Percentiles rank a stretch among this genome's conserved stretches.
These are phyloP conservation scores for Meandrusa payeni DNA, from an alignment of 2,888 invertebrate species.

Conservation along the genomic window DNA sequence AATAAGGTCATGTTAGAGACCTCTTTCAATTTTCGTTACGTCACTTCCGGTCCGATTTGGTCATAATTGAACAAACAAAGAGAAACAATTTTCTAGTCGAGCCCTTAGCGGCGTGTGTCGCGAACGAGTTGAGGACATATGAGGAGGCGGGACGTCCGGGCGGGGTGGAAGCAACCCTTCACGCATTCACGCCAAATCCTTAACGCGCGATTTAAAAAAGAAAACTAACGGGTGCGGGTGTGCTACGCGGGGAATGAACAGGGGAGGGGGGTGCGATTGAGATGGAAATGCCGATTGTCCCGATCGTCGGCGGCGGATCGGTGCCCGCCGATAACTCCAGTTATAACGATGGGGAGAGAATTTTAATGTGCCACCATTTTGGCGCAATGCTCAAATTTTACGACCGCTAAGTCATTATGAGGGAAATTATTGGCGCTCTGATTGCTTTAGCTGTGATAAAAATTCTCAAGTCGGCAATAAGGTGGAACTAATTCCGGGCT, in stretches of 20 bases:
- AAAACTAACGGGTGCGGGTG: conserved; percentile 68
- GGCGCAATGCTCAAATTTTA: conserved; percentile 81
- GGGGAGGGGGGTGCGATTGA: conserved; percentile 60
- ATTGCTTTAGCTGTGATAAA: conserved; percentile 80
- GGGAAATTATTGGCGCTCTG: conserved; percentile 80
- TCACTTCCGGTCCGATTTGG: no score
- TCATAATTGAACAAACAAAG: conserved; percentile 2
- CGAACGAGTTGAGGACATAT: conserved; percentile 57
- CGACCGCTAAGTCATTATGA: conserved; percentile 78
- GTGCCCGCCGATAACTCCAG: conserved; percentile 70
- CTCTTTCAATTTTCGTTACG: conserved; percentile 4
- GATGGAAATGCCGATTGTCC: conserved; percentile 77
- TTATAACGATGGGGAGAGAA: conserved; percentile 80
- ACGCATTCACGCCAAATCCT: conserved; percentile 76
- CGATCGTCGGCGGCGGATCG: conserved; percentile 52
- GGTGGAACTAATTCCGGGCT: conserved; percentile 77
- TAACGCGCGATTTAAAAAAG: conserved; percentile 80
- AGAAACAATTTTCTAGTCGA: conserved; percentile 23
- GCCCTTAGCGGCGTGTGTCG: conserved; percentile 28
- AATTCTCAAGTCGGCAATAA: conserved; percentile 79
- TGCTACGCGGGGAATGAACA: conserved; percentile 29
- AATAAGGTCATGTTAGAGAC: conserved; percentile 18
- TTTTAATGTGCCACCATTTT: conserved; percentile 81
- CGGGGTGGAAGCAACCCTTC: conserved; percentile 65
- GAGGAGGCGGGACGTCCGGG: conserved; percentile 52